Base-by-base conservation (phyloP, 2,113 vertebrate species). In the Xyliphius kryptos region DNA sequence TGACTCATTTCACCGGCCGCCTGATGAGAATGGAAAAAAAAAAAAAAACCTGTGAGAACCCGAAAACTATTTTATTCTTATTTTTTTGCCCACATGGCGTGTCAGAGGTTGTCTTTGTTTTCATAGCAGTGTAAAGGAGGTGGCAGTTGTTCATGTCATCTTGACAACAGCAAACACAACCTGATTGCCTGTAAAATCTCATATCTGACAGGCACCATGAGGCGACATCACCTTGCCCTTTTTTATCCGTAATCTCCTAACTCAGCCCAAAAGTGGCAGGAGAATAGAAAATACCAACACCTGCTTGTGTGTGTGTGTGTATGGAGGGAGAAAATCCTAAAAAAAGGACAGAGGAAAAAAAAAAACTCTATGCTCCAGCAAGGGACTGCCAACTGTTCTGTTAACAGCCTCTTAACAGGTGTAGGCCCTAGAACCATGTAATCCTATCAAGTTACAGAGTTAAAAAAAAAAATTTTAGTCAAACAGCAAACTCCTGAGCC, bases 321-420 rank as follows among this genome's bases (percentile, higher is more conserved):
- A n/a, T n/a, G n/a, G n/a, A n/a, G n/a, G n/a, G n/a, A n/a, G n/a
- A n/a, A n/a, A n/a, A n/a, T n/a, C n/a, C n/a, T n/a, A 75, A 67
- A 72, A 79, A 79, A 74, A 71, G 76, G 74, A 62, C 17, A 68
- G 70, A 78, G 63, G 36, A 14, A 62, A 66, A 49, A 57, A 44
- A 56, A 80, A 74, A 77, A 61, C 63, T 68, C 74, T 84, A 82
- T 83, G 81, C 82, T 79, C 67, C 37, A 76, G 65, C 76, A 77
- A 63, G n/a, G n/a, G 76, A 87, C 80, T 67, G 79, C 81, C 87
- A 87, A 84, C 83, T 85, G 84, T 83, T 86, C 83, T 75, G 79
- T 81, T 84, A 88, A 87, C 85, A 86, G 85, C 80, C 81, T 86
- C 81, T 78, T 84, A 87, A 87, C 86, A 89, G 87, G 88, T 88